These are phyloP conservation scores for Ellobium chinense DNA, from an alignment of 2,888 invertebrate species.

Conservation along the genomic window DNA sequence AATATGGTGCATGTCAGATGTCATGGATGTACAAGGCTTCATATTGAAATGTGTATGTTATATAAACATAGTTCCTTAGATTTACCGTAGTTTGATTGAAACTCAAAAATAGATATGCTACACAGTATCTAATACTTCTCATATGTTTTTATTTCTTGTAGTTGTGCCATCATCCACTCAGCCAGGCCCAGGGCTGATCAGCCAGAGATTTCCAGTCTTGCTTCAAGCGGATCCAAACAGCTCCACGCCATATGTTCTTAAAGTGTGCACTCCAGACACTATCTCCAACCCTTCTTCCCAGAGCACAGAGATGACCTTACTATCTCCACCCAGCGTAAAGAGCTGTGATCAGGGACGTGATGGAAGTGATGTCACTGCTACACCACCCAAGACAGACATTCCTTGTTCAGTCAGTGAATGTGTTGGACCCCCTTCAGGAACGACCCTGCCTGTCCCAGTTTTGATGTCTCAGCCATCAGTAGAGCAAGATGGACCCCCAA, in stretches of 20 bases:
- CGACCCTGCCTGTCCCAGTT: background rate
- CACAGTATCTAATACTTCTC: too few species aligned
- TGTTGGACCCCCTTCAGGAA: background rate
- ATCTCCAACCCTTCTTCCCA: background rate
- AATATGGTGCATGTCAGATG: too few species aligned
- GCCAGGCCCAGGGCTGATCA: background rate
- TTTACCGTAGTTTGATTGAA: too few species aligned
- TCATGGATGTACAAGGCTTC: too few species aligned
- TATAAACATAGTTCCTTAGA: too few species aligned
- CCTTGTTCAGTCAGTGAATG: background rate
- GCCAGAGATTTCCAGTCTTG: constrained; percentile 5
- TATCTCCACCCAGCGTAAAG: background rate
- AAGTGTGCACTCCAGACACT: background rate
- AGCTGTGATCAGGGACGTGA: background rate
- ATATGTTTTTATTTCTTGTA: too few species aligned
- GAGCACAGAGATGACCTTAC: background rate
- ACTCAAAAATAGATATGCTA: too few species aligned
- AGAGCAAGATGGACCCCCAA: too few species aligned
- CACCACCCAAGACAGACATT: too few species aligned
- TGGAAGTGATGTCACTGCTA: background rate
- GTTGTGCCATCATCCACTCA: background rate
- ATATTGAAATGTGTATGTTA: too few species aligned
- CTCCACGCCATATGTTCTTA: background rate
- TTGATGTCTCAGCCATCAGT: too few species aligned
- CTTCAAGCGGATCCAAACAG: background rate